phyloP scores from a whole-genome alignment of 2,797 vertebrate species.

The Lateolabrax maculatus region DNA sequence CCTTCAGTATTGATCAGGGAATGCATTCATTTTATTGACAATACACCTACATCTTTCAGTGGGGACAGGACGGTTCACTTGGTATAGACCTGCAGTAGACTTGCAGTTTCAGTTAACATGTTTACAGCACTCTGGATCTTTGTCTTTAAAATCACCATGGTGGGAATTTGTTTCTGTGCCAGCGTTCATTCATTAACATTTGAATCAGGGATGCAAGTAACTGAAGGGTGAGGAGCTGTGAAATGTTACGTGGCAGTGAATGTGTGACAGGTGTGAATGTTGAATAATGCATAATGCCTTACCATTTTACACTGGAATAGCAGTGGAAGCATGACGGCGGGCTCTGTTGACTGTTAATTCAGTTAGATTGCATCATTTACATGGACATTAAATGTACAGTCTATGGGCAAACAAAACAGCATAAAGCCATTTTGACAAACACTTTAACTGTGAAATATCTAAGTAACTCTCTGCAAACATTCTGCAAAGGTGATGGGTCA shows the following conservation, averaged over 20 bases:
- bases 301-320: constrained; percentile 55
- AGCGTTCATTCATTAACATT: constrained; percentile 62
- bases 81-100: constrained; percentile 9
- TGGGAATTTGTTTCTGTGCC: constrained; percentile 16
- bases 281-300: constrained; percentile 60
- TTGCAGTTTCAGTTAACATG: constrained; percentile 26
- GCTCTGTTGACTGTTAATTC: constrained; percentile 30
- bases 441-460: constrained; percentile 10
- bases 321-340: constrained; percentile 8
- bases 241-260: constrained; percentile 60
- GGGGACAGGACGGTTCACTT: background rate
- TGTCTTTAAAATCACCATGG: constrained; percentile 23
- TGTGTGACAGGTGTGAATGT: constrained; percentile 58
- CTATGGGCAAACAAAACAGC: background rate
- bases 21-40: constrained; percentile 25
- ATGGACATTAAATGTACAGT: background rate
- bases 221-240: constrained; percentile 55
- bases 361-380: background rate
- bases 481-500: background rate
- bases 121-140: constrained; percentile 5
- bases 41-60: constrained; percentile 7
- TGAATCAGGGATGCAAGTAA: constrained; percentile 46
- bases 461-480: constrained; percentile 21
- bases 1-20: constrained; percentile 18
- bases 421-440: background rate